A percentile compares a stretch with the other conserved stretches of the same genome.
phyloP scores from a whole-genome alignment of 2,888 invertebrate species.

The Sinotaia quadrata region DNA sequence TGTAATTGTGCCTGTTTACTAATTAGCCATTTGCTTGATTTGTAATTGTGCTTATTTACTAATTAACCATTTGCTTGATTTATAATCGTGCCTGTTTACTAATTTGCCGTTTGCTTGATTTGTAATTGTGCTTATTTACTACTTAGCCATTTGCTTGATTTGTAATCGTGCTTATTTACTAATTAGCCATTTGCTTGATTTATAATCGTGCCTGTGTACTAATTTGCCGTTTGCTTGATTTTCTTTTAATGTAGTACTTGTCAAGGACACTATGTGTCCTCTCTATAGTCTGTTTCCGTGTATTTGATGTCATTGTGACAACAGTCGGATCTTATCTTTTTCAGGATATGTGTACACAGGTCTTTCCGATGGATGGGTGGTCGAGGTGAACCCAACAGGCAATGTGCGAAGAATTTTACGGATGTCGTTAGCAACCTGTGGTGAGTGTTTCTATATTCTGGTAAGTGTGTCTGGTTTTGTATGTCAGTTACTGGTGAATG shows the following conservation, averaged over 20 bases:
- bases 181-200: not conserved
- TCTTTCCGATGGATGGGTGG: constrained; percentile 13
- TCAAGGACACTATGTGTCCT: no score
- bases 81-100: not conserved
- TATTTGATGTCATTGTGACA: not conserved
- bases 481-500: no score
- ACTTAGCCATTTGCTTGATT: not conserved
- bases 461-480: no score
- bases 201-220: not conserved
- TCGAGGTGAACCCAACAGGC: constrained; percentile 3
- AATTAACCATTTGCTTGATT: not conserved
- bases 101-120: not conserved
- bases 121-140: not conserved
- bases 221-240: no score
- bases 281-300: not conserved
- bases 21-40: no score
- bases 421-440: not conserved
- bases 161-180: not conserved
- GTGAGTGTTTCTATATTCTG: constrained; percentile 17
- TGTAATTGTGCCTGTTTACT: no score
- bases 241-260: no score
- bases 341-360: constrained; percentile 18
- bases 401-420: not conserved
- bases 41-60: not conserved
- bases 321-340: not conserved